phyloP scores from a whole-genome alignment of 2,797 vertebrate genomes.

The Dendrocincla tyrannina region DNA sequence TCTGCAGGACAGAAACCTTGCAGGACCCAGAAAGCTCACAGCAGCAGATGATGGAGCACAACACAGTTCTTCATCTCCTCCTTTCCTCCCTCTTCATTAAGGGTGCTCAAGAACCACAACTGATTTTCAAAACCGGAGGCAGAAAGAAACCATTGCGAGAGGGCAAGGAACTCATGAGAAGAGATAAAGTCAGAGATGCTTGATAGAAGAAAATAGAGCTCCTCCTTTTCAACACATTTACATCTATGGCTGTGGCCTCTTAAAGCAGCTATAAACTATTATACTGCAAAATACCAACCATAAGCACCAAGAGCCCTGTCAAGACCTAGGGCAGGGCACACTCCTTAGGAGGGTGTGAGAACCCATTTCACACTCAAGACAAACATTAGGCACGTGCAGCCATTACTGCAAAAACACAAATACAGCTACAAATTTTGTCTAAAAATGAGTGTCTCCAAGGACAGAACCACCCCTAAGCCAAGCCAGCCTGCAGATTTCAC shows the following conservation, averaged over 20 bases:
- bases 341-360: rapidly evolving
- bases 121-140: background rate
- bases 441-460: background rate
- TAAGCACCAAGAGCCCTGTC: background rate
- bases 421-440: background rate
- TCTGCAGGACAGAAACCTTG: background rate
- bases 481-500: background rate
- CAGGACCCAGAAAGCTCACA: background rate
- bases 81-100: background rate
- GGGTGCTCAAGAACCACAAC: background rate
- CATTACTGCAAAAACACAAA: background rate
- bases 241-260: background rate
- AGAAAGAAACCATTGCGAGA: background rate
- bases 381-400: background rate
- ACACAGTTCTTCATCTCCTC: background rate
- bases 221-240: background rate
- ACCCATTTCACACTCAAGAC: background rate
- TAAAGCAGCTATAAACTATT: background rate
- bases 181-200: background rate
- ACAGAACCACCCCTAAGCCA: background rate
- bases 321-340: background rate
- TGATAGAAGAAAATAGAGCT: background rate
- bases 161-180: background rate
- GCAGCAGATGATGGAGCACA: background rate
- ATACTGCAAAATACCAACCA: background rate